These are phyloP conservation scores for Ceyx cyanopectus DNA, from an alignment of 2,113 vertebrate genomes.

Conservation along the genomic window DNA sequence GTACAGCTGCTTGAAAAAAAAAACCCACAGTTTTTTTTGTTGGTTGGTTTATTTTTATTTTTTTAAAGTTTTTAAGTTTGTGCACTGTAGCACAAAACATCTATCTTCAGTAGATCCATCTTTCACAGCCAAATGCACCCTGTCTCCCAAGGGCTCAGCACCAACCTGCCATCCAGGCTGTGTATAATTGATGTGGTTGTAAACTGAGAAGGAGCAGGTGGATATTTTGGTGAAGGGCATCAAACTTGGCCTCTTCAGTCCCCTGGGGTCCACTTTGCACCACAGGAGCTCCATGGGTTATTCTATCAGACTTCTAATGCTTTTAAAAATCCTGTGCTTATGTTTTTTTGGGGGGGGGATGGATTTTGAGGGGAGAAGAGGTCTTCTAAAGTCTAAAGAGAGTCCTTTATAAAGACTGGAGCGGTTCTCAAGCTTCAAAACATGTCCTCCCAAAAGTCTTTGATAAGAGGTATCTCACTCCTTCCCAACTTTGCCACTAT, in stretches of 20 bases:
- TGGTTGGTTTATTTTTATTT: too few species aligned
- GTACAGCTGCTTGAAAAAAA: neutral
- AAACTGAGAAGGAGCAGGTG: neutral
- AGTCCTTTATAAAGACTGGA: neutral
- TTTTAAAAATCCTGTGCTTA: neutral
- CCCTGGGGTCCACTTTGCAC: neutral
- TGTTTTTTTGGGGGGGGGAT: too few species aligned
- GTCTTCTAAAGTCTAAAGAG: neutral
- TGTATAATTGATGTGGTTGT: rapidly evolving
- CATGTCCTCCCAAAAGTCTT: neutral
- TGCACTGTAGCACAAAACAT: too few species aligned
- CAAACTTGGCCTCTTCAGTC: neutral
- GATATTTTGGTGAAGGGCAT: neutral
- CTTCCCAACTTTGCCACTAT: neutral
- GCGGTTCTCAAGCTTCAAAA: neutral
- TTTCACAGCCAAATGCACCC: neutral
- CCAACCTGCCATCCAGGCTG: rapidly evolving
- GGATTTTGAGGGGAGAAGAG: neutral
- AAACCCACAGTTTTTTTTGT: too few species aligned
- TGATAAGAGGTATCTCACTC: neutral
- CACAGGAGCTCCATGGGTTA: neutral
- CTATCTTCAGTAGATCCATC: neutral
- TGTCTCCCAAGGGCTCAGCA: neutral
- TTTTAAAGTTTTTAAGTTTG: neutral
- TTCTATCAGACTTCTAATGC: neutral